Base-by-base conservation (phyloP, 2,797 vertebrate species). In the Anabacerthia variegaticeps region DNA sequence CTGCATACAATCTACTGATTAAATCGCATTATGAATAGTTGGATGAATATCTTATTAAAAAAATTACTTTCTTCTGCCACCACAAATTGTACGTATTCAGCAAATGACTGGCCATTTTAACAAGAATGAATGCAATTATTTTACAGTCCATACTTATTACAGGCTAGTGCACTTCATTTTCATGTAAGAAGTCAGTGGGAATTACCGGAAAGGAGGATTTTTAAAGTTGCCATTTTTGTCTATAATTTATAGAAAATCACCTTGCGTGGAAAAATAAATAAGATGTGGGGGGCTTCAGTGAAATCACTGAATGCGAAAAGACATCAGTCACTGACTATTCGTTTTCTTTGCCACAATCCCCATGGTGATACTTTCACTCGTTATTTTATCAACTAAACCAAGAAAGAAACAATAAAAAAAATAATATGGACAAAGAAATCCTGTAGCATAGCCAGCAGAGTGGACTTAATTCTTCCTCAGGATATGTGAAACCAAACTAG, bases 41-140 rank as follows among this genome's bases (percentile, higher is more conserved):
- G 91, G 72, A 76, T 97, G 97, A 97, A 97, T 97, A 97, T 96
- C 96, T 97, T 98, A 97, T 97, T 98, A 96, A 18, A 68, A 97
- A 97, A 97, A 98, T 97, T 97, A 93, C 90, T 85, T 92, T 89
- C 62, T 97, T 96, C 91, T 93, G 90, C 94, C 96, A 95, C 93
- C 85, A 90, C 87, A 94, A 98, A 98, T 95, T 97, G 92, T 97
- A 96, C 85, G 96, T 97, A 96, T 96, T 72, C 89, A 96, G 91
- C 93, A 97, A 98, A 97, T 97, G 95, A 92, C 78, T 93, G 92
- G 92, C 75, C 85, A 97, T 97, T 98, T 98, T 97, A 98, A 97
- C 98, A 97, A 97, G 89, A 95, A 97, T 66, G 84, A 97, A 93
- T 95, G 61, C 68, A 98, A 98, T 98, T 98, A 97, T 96, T 97